A percentile compares a stretch with the other conserved stretches of the same genome.
These are phyloP conservation scores for Lepas anatifera DNA, from an alignment of 2,888 invertebrate species.

Conservation along the genomic window DNA sequence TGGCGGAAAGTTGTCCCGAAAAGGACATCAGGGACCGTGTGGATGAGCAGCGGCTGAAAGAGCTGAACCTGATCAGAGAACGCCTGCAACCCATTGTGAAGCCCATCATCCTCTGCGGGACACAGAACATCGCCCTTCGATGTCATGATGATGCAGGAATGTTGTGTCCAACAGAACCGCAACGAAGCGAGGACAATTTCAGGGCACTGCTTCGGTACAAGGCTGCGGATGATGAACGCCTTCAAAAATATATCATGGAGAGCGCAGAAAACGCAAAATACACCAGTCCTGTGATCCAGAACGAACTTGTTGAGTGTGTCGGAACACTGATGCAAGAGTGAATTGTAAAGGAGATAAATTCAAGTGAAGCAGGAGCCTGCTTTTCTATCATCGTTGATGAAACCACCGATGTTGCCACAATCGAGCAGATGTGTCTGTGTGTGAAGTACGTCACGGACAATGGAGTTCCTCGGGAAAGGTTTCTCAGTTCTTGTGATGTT, in stretches of 20 bases:
- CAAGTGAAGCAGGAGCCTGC: neutral
- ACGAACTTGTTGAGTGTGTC: neutral
- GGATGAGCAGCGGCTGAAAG: neutral
- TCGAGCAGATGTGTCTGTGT: neutral
- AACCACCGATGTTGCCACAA: neutral
- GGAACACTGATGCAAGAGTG: neutral
- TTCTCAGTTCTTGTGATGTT: neutral
- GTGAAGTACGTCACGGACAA: neutral
- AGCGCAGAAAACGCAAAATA: neutral
- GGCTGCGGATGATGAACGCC: neutral
- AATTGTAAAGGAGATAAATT: neutral
- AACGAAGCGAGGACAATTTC: neutral
- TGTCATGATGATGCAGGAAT: neutral
- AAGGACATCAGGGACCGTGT: neutral
- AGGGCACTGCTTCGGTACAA: neutral
- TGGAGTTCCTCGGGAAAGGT: neutral
- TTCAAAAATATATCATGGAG: neutral
- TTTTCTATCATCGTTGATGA: neutral
- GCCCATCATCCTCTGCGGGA: neutral
- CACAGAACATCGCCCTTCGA: neutral
- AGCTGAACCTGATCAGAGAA: neutral
- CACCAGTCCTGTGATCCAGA: neutral
- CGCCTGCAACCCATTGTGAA: neutral
- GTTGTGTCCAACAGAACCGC: neutral
- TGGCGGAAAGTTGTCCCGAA: neutral